Evolutionary conservation across 2,113 vertebrate genomes (phyloP).

Genomic region (Vidua macroura): DNA sequence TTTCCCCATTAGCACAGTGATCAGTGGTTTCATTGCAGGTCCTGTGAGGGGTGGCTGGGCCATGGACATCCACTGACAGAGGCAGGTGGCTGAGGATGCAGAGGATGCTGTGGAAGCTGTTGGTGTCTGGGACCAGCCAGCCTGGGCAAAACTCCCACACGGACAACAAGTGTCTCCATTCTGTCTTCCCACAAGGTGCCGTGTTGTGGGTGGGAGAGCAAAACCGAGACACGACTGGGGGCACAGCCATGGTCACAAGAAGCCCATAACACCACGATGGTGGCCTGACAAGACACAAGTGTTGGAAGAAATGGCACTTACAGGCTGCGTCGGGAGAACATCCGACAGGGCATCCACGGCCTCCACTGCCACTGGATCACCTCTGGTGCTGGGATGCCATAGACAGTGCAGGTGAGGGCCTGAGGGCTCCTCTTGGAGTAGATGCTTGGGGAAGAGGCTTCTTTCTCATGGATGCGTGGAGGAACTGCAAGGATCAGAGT

Average conservation of each 20-base stretch:
- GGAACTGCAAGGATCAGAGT: constrained; percentile 77
- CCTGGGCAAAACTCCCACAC: not conserved
- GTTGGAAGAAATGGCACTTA: constrained; percentile 71
- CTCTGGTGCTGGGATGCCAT: constrained; percentile 82
- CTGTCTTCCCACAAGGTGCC: not conserved
- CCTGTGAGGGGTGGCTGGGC: not conserved
- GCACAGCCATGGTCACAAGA: not conserved
- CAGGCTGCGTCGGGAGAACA: constrained; percentile 80
- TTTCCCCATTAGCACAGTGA: not conserved
- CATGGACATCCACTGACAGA: not conserved
- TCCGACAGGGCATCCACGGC: constrained; percentile 89
- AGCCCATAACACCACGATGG: fast-evolving
- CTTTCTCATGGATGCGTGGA: constrained; percentile 93
- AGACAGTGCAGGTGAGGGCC: constrained; percentile 89
- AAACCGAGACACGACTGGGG: fast-evolving
- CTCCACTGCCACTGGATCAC: constrained; percentile 92
- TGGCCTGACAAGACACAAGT: not conserved
- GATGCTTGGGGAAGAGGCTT: constrained; percentile 87
- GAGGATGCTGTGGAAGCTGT: not conserved
- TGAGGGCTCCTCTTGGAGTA: constrained; percentile 89
- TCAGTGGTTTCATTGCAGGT: not conserved
- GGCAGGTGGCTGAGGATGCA: not conserved
- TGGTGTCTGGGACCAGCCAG: not conserved
- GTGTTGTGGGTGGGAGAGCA: not conserved
- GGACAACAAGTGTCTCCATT: not conserved